phyloP scores from a whole-genome alignment of 2,113 vertebrate genomes.

The Scytalopus superciliaris region DNA sequence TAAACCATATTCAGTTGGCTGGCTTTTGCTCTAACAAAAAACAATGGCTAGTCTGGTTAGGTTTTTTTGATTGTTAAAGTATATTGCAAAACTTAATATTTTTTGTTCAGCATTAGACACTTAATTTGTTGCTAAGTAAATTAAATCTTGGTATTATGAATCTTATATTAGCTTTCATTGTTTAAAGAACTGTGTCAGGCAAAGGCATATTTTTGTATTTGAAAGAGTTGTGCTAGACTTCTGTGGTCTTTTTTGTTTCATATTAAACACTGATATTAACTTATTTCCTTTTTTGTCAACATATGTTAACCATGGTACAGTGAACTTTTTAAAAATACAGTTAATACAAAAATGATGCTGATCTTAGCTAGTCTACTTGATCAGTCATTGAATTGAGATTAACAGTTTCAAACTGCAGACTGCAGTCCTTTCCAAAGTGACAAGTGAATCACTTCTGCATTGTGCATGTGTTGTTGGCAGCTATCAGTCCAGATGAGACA shows the following conservation, averaged over 20 bases:
- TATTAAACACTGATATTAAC: neutral
- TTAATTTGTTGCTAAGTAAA: neutral
- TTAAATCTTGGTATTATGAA: neutral
- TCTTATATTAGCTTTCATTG: neutral
- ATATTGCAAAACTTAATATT: neutral
- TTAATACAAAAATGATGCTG: neutral
- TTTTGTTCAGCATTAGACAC: neutral
- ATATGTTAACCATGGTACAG: neutral
- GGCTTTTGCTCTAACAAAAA: neutral
- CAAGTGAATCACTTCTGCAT: neutral
- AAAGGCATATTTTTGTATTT: neutral
- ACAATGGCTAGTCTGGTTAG: neutral
- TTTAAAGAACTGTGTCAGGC: neutral
- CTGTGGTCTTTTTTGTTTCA: neutral
- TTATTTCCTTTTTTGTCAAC: neutral
- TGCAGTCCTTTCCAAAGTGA: neutral
- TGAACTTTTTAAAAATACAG: neutral
- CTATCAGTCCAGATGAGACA: neutral
- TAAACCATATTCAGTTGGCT: neutral
- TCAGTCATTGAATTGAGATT: neutral
- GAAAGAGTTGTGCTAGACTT: neutral
- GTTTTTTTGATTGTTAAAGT: neutral
- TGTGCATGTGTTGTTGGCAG: neutral
- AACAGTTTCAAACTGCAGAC: neutral
- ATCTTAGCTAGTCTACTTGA: neutral